Base-by-base conservation (phyloP, 2,888 invertebrate genomes). In the Phalangium opilio region DNA sequence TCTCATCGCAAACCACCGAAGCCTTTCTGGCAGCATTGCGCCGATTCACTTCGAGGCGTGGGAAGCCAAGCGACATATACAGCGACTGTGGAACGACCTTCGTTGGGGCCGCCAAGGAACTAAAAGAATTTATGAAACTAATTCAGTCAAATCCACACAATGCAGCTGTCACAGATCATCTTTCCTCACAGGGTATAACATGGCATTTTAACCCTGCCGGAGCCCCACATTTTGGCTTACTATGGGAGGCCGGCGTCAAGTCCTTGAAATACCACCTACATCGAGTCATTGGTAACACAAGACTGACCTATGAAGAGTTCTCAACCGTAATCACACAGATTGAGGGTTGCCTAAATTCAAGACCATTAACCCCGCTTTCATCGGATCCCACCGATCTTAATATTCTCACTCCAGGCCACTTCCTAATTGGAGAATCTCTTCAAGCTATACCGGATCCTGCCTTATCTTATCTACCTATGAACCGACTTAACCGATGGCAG, bases 251-350 rank as follows among this genome's bases (percentile, higher is more conserved):
- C n/a, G n/a, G n/a, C n/a, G n/a, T n/a, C n/a, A n/a, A n/a, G n/a
- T n/a, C n/a, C n/a, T n/a, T n/a, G n/a, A n/a, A n/a, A n/a, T n/a
- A n/a, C n/a, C n/a, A n/a, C n/a, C n/a, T n/a, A n/a, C n/a, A 46
- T 14, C n/a, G 52, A 18, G 51, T 60, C 1, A 41, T 63, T 3
- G 59, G 60, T 0, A 51, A 56, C 2, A 19, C 52, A 12, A 53
- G 41, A 3, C 38, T 59, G 2, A 63, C 60, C 0, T 61, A 51
- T 41, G 61, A 64, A 45, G 62, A 66, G 42, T 47, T 63, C 10
- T 44, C 52, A 12, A 64, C 62, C 1, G 12, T 61, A 3, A 15
- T 61, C n/a, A 55, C 55, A 14, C 56, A 60, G 48, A 58, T 61
- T 33, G 61, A 62, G 43, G 59, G 54, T 0, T 52, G 60, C 5